These are phyloP conservation scores for Melikaiella ostensackeni DNA, from an alignment of 2,888 invertebrate genomes.

Conservation along the genomic window DNA sequence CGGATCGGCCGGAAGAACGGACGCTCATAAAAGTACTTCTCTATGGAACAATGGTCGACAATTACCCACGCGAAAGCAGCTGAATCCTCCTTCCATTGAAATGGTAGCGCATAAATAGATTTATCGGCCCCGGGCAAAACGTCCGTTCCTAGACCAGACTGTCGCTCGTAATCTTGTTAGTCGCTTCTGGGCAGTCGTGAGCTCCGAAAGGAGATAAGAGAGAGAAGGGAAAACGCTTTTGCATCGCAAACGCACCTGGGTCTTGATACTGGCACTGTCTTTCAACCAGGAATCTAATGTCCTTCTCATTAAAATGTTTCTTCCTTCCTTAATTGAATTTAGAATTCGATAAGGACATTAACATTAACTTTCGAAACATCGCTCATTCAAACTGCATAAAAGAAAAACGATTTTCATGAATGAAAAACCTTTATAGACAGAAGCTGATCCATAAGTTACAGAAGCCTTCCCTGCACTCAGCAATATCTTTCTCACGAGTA, in stretches of 20 bases:
- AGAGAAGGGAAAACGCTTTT: not conserved
- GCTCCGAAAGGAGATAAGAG: slow-evolving; percentile 22
- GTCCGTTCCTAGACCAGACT: slow-evolving; percentile 53
- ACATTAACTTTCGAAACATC: not conserved
- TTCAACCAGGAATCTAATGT: slow-evolving; percentile 17
- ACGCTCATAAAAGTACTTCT: slow-evolving; percentile 40
- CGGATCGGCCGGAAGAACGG: slow-evolving; percentile 38
- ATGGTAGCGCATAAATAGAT: slow-evolving; percentile 63
- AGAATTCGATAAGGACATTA: not conserved
- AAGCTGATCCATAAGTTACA: slow-evolving; percentile 15
- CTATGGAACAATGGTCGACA: slow-evolving; percentile 53
- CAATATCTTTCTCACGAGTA: slow-evolving; percentile 32
- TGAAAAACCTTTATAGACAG: not conserved
- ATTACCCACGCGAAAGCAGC: slow-evolving; percentile 57
- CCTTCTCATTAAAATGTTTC: slow-evolving; percentile 24
- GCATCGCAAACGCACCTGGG: slow-evolving; percentile 27
- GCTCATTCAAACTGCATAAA: too few relatives aligned
- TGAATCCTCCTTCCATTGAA: slow-evolving; percentile 51
- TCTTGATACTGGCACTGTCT: not conserved
- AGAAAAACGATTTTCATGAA: slow-evolving; percentile 8
- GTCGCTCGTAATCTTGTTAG: slow-evolving; percentile 65
- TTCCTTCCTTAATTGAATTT: not conserved
- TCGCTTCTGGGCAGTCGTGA: slow-evolving; percentile 48
- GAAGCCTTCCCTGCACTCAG: slow-evolving; percentile 1
- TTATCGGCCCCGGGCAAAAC: slow-evolving; percentile 59